Percentiles rank a stretch among this genome's conserved stretches.
phyloP scores from a whole-genome alignment of 2,797 vertebrate species.

The Arnoldichthys spilopterus region DNA sequence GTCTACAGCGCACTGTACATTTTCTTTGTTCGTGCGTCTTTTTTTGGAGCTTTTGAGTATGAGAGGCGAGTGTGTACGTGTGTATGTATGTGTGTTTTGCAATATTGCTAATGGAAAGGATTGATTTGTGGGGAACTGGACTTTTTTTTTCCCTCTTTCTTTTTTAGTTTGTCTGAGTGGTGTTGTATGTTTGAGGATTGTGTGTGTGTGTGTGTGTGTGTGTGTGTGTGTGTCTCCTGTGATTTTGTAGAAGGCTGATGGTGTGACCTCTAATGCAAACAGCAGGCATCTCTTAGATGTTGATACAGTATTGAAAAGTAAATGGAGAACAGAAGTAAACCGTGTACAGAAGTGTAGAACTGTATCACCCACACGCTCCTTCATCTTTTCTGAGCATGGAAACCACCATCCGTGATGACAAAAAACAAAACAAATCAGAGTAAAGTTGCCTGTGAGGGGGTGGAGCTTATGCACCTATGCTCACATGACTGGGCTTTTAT shows the following conservation, averaged over 20 bases:
- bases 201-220: slow-evolving; percentile 22
- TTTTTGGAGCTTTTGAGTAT: slow-evolving; percentile 17
- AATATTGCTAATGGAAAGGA: slow-evolving; percentile 35
- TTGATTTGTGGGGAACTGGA: slow-evolving; percentile 83
- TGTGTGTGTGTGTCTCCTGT: slow-evolving; percentile 21
- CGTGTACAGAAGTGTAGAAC: background rate
- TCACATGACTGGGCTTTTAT: too few relatives aligned
- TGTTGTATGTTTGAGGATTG: slow-evolving; percentile 26
- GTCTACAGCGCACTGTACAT: slow-evolving; percentile 61
- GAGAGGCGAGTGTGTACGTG: background rate
- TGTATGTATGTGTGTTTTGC: slow-evolving; percentile 1
- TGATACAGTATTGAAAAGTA: background rate
- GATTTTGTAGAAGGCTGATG: slow-evolving; percentile 57
- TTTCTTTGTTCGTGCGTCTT: slow-evolving; percentile 66
- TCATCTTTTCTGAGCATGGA: too few relatives aligned
- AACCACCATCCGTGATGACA: too few relatives aligned
- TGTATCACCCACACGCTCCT: too few relatives aligned
- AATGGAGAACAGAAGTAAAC: background rate
- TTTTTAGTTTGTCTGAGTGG: slow-evolving; percentile 16
- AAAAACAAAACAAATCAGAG: too few relatives aligned
- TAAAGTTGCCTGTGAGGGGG: too few relatives aligned
- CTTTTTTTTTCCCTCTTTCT: slow-evolving; percentile 47
- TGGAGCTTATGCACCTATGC: too few relatives aligned
- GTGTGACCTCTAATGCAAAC: background rate
- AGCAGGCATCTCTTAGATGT: background rate